phyloP scores from a whole-genome alignment of 92 coral and sea anemone species.

The Blastomussa wellsi region DNA sequence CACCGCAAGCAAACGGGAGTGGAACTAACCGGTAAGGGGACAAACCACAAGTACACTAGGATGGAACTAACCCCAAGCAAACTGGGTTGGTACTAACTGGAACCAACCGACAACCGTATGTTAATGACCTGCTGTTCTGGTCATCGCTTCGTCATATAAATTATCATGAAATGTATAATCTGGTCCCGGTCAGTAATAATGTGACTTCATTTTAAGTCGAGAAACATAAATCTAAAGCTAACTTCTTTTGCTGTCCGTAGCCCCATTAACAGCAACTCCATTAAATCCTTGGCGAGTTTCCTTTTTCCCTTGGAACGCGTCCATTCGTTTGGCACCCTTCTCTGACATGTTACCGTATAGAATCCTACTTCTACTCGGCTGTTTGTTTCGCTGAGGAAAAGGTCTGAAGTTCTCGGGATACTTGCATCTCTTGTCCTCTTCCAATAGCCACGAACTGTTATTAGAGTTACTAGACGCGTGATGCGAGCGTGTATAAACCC shows the following conservation, averaged over 20 bases:
- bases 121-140: too few relatives aligned
- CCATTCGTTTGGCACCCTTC: constrained; percentile 77
- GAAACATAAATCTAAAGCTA: not conserved
- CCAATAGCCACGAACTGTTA: constrained; percentile 77
- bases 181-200: not conserved
- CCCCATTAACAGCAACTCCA: constrained; percentile 35
- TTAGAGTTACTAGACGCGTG: constrained; percentile 3
- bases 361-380: constrained; percentile 72
- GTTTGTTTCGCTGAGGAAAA: constrained; percentile 83
- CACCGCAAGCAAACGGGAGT: too few relatives aligned
- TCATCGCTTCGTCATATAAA: too few relatives aligned
- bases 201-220: not conserved
- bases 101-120: too few relatives aligned
- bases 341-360: constrained; percentile 82
- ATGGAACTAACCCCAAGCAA: too few relatives aligned
- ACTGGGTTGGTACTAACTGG: too few relatives aligned
- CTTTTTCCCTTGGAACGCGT: constrained; percentile 70
- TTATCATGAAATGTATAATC: too few relatives aligned
- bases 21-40: too few relatives aligned
- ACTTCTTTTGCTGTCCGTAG: constrained; percentile 29
- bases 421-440: constrained; percentile 83
- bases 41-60: too few relatives aligned
- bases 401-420: constrained; percentile 92
- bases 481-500: constrained; percentile 25
- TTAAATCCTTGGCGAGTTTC: constrained; percentile 48